phyloP scores from a whole-genome alignment of 2,888 invertebrate genomes.

The Seladonia tumulorum region DNA sequence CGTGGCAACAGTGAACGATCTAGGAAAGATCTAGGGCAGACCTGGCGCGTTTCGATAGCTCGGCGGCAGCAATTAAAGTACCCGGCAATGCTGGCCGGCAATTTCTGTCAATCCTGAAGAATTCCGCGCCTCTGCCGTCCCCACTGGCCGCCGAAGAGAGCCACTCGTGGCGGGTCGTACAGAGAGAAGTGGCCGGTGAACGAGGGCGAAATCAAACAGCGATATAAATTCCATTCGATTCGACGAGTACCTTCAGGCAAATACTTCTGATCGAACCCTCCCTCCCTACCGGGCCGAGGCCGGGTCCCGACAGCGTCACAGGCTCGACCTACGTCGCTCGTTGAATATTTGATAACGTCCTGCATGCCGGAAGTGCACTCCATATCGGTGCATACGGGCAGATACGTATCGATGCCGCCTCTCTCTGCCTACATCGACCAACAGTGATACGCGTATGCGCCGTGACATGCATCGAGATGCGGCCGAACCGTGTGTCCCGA shows the following conservation, averaged over 20 bases:
- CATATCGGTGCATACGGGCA: conserved; percentile 62
- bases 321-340: conserved; percentile 49
- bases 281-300: not conserved
- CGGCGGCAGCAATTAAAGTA: not conserved
- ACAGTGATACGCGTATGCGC: conserved; percentile 57
- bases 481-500: conserved; percentile 23
- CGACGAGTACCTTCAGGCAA: conserved; percentile 47
- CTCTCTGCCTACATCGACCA: conserved; percentile 54
- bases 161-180: conserved; percentile 12
- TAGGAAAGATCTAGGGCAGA: not conserved
- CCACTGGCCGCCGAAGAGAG: not conserved
- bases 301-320: conserved; percentile 41
- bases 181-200: conserved; percentile 28
- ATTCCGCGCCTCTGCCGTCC: conserved; percentile 2
- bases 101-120: conserved; percentile 10
- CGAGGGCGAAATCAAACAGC: conserved; percentile 53
- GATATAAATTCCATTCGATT: conserved; percentile 52
- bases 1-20: not conserved
- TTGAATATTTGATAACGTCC: conserved; percentile 73
- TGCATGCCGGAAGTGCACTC: conserved; percentile 69
- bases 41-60: not conserved
- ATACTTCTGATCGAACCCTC: conserved; percentile 48
- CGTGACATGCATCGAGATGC: conserved; percentile 63
- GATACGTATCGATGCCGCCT: conserved; percentile 60
- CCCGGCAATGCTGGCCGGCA: not conserved